Conservation (phyloP, 2,888 invertebrate species). For the Polydesmus complanatus region DNA sequence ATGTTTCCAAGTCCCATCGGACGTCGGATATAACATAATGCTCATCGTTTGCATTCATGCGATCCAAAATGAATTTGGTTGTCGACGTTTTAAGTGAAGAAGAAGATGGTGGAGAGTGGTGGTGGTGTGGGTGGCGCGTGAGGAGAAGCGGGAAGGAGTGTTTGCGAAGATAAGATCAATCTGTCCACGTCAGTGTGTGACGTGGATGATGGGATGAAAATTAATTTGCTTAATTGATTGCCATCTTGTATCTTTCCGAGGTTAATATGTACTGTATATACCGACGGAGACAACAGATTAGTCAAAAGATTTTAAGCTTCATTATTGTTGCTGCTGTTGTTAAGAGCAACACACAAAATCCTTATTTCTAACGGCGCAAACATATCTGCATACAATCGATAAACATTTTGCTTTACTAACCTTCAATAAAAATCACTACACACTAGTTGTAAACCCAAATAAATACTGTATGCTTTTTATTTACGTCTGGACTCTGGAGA, state of each 20-base stretch:
- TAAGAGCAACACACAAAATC: background rate
- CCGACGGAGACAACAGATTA: background rate
- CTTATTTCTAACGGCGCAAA: too few relatives aligned
- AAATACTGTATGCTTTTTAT: too few relatives aligned
- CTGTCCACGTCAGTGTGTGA: background rate
- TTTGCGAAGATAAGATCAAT: background rate
- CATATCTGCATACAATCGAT: too few relatives aligned
- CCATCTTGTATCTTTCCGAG: background rate
- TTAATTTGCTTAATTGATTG: background rate
- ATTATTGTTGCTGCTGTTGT: background rate
- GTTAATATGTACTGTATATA: background rate
- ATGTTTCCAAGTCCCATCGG: background rate
- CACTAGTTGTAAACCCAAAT: too few relatives aligned
- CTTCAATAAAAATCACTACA: too few relatives aligned
- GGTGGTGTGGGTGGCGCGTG: background rate
- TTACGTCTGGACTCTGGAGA: too few relatives aligned
- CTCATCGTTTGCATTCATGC: background rate
- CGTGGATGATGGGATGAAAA: background rate
- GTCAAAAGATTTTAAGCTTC: background rate
- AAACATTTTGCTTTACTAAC: too few relatives aligned
- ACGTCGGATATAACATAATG: background rate
- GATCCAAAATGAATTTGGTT: background rate
- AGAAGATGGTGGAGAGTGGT: background rate
- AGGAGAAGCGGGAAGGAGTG: background rate
- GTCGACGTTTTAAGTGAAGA: background rate